Evolutionary conservation across 1,140 invertebrate species (phyloP).

Genomic region (Brachionus koreanus): DNA sequence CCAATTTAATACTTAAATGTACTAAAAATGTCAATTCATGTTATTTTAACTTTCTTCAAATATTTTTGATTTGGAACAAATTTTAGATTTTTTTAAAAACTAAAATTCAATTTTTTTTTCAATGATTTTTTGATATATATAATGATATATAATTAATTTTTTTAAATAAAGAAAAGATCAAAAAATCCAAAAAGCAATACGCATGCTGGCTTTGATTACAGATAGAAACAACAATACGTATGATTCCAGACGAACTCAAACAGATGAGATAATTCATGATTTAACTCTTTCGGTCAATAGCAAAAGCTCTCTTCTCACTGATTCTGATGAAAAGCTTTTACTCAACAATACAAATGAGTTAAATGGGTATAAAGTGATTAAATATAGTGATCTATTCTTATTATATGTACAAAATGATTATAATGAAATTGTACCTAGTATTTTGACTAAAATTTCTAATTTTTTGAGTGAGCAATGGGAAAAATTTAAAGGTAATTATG

Average conservation of each 20-base stretch:
- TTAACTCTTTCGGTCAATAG: neutral
- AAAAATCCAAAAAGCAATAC: neutral
- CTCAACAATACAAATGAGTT: neutral
- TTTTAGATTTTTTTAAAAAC: too few species aligned
- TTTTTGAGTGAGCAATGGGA: conserved; percentile 31
- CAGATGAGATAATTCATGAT: neutral
- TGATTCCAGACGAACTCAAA: neutral
- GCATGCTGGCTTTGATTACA: neutral
- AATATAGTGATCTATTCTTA: neutral
- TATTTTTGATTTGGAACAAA: too few species aligned
- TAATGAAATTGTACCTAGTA: neutral
- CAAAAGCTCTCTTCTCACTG: neutral
- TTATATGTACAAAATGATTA: conserved; percentile 3
- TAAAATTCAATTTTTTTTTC: too few species aligned
- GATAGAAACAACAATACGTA: neutral
- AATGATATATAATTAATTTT: too few species aligned
- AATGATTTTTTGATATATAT: too few species aligned
- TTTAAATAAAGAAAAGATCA: conserved; percentile 1
- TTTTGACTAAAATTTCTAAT: conserved; percentile 2
- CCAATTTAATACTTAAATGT: too few species aligned
- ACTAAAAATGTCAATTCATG: too few species aligned
- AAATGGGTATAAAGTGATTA: neutral
- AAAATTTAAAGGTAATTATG: neutral
- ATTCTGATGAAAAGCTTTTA: neutral
- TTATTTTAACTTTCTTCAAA: too few species aligned